Base-by-base conservation (phyloP, 2,113 vertebrate species). In the Platichthys flesus region DNA sequence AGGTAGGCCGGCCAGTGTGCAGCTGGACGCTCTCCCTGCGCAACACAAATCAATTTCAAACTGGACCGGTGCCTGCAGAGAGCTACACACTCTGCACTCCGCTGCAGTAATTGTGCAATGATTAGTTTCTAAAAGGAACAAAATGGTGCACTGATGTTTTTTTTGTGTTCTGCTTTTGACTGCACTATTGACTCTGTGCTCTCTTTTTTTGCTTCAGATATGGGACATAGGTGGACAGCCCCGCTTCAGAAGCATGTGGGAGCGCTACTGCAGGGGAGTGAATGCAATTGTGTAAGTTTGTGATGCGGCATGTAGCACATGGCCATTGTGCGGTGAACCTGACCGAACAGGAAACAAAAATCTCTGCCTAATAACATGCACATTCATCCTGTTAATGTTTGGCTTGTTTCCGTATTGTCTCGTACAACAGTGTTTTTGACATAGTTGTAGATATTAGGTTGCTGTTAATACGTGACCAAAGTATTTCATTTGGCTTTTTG, bases 231-330 rank as follows among this genome's bases (percentile, higher is more conserved):
- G 98, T 78, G 98, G 98, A 83, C 98, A 99, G 66, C 98, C 98
- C n/a, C 96, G 98, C 71, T 99, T 99, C 94, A 96, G 98, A 86
- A 99, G 98, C 95, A 99, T 99, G 98, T 99, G 98, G 98, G 98
- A 99, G 75, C 95, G 98, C 60, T 99, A 99, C 78, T 99, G 98
- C 91, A 90, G 98, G 92, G 98, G 98, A 71, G 98, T 99, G 78
- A 99, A 99, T 67, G 98, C 98, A 64, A 99, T 99, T 80, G 98
- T 99, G 98, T 99, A 94, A 98, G 98, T 94, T 52, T 71, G 35
- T 52, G 10, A 10, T 49, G 3, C 6, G 10, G 52, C 61, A 18
- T 60, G n/a, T 26, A 51, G 23, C 59, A 14, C 24, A 31, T 49
- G 40, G 2, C 14, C 21, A 71, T 26, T 65, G 28, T 10, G 40